phyloP scores from a whole-genome alignment of 2,888 invertebrate species.

The Andrena trimmerana region DNA sequence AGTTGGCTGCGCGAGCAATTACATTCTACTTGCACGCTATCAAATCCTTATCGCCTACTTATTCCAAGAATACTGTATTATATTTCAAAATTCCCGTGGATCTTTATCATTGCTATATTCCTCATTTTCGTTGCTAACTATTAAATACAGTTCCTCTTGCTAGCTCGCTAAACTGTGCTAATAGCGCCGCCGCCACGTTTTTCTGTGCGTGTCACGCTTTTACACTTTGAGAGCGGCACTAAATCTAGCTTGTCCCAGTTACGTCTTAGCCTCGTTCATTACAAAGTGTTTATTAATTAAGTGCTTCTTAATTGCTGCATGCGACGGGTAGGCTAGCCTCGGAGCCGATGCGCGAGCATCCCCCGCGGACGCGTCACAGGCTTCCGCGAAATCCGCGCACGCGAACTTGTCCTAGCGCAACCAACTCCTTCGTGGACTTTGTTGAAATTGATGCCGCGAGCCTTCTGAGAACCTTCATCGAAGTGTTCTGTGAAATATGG shows the following conservation, averaged over 20 bases:
- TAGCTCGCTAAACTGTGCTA: conserved; percentile 14
- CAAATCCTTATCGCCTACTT: neutral
- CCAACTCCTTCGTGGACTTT: neutral
- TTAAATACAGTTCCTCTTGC: neutral
- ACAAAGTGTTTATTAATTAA: conserved; percentile 72
- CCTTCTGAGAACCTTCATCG: conserved; percentile 17
- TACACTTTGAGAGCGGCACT: conserved; percentile 32
- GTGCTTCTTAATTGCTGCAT: conserved; percentile 72
- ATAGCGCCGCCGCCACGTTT: conserved; percentile 9
- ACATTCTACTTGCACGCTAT: neutral
- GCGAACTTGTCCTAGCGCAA: neutral
- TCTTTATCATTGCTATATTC: too few relatives aligned
- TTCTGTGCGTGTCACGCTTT: conserved; percentile 9
- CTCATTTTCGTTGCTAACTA: neutral
- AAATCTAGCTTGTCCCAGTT: conserved; percentile 63
- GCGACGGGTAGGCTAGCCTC: conserved; percentile 61
- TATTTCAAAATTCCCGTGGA: too few relatives aligned
- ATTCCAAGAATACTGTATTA: too few relatives aligned
- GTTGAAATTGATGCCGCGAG: conserved; percentile 9
- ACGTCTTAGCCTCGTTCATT: conserved; percentile 54
- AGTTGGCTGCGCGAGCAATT: neutral
- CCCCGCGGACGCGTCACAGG: conserved; percentile 5
- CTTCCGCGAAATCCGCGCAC: conserved; percentile 26
- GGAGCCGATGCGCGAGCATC: conserved; percentile 42
- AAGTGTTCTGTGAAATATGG: conserved; percentile 1